Percentiles rank a stretch among this genome's conserved stretches.
Conservation (phyloP, 2,113 vertebrate genomes). For the Aleadryas rufinucha region DNA sequence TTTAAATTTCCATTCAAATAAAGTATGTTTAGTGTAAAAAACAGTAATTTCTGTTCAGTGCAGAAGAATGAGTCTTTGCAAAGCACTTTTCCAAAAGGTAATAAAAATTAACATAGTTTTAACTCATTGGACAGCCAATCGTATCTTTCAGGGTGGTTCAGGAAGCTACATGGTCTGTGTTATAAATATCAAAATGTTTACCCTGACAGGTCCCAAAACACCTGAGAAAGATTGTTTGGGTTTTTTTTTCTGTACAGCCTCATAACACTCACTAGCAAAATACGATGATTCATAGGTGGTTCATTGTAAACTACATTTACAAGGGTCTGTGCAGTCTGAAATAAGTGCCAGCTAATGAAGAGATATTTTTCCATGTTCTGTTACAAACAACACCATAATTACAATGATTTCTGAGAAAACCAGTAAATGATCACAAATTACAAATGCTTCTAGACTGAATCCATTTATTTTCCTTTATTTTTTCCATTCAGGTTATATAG, state of each 20-base stretch:
- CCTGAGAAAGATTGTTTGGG: neutral
- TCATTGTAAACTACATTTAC: neutral
- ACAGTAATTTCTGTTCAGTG: neutral
- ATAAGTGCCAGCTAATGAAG: neutral
- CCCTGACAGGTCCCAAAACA: neutral
- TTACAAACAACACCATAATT: neutral
- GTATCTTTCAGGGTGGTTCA: neutral
- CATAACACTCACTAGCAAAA: neutral
- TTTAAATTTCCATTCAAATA: constrained; percentile 16
- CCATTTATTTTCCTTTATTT: neutral
- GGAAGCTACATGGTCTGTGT: neutral
- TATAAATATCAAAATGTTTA: neutral
- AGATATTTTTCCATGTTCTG: neutral
- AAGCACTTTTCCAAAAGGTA: constrained; percentile 8
- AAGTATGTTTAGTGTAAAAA: neutral
- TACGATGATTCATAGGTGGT: neutral
- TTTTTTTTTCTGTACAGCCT: neutral
- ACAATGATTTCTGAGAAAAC: neutral
- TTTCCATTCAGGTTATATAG: neutral
- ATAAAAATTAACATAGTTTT: constrained; percentile 30
- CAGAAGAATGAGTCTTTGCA: neutral
- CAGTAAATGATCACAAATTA: neutral
- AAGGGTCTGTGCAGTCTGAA: neutral
- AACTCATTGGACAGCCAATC: neutral
- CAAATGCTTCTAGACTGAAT: neutral